phyloP scores from a whole-genome alignment of 1,140 invertebrate species.

The Adelges cooleyi region DNA sequence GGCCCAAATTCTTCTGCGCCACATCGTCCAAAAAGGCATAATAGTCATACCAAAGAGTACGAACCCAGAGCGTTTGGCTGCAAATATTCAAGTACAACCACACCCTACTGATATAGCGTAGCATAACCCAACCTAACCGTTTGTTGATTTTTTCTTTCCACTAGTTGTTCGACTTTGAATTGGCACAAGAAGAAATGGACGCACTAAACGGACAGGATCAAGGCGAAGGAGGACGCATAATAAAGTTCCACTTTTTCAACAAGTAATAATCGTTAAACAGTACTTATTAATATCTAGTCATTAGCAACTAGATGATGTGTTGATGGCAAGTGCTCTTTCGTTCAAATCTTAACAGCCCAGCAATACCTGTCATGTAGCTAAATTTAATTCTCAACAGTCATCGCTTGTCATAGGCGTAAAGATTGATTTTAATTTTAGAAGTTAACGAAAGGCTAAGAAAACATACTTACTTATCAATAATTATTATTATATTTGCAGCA shows the following conservation, averaged over 20 bases:
- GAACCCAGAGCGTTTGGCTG: slow-evolving; percentile 42
- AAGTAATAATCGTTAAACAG: slow-evolving; percentile 37
- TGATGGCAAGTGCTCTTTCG: no score
- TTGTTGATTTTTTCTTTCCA: slow-evolving; percentile 40
- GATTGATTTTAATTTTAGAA: background rate
- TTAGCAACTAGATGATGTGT: no score
- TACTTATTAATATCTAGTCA: background rate
- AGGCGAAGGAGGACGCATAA: slow-evolving; percentile 45
- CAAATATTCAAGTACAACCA: slow-evolving; percentile 43
- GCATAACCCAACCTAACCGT: background rate
- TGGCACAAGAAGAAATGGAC: slow-evolving; percentile 43
- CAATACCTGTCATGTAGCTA: no score
- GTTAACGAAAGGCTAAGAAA: background rate
- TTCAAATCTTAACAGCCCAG: no score
- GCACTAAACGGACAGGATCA: slow-evolving; percentile 42
- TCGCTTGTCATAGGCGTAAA: no score
- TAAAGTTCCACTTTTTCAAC: slow-evolving; percentile 47
- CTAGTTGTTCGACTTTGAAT: slow-evolving; percentile 46
- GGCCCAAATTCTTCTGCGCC: slow-evolving; percentile 50
- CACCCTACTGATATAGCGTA: background rate
- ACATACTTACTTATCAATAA: background rate
- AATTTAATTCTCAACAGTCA: no score
- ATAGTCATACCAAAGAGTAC: slow-evolving; percentile 52
- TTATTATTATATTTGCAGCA: background rate
- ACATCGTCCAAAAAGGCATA: slow-evolving; percentile 45